Percentiles rank a stretch among this genome's conserved stretches.
Evolutionary conservation across 2,113 vertebrate genomes (phyloP).

Genomic region (Platichthys flesus): DNA sequence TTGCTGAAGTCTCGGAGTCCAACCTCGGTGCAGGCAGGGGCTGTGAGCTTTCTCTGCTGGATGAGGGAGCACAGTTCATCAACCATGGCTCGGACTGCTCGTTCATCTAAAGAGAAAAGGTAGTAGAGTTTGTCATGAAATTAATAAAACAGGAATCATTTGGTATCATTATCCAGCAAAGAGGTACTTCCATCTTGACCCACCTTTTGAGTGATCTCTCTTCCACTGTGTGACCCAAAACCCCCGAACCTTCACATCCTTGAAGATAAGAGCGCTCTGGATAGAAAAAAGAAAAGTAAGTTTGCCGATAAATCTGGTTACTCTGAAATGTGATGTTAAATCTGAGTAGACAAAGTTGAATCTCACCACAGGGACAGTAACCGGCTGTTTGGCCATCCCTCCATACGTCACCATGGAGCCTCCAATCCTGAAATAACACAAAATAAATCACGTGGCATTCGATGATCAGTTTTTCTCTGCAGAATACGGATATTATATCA

Average conservation of each 20-base stretch:
- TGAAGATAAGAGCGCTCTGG: constrained; percentile 95
- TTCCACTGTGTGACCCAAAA: constrained; percentile 98
- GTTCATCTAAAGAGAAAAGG: constrained; percentile 62
- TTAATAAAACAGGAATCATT: neutral
- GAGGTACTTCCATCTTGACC: constrained; percentile 43
- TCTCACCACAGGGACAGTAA: constrained; percentile 92
- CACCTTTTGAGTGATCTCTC: constrained; percentile 84
- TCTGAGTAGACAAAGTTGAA: neutral
- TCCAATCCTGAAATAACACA: constrained; percentile 79
- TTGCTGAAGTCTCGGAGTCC: constrained; percentile 82
- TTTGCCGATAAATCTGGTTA: neutral
- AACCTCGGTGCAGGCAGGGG: constrained; percentile 85
- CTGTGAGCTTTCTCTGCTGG: constrained; percentile 82
- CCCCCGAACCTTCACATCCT: constrained; percentile 88
- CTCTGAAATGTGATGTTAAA: constrained; percentile 3
- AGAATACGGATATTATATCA: neutral
- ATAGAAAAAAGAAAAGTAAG: constrained; percentile 13
- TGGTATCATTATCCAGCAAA: neutral
- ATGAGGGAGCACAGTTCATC: constrained; percentile 86
- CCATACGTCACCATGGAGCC: constrained; percentile 97
- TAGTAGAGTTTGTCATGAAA: neutral
- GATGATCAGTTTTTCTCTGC: neutral
- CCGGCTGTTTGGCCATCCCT: constrained; percentile 95
- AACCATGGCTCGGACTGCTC: constrained; percentile 82
- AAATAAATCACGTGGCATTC: neutral